Percentiles rank a stretch among this genome's conserved stretches.
These are phyloP conservation scores for Epirrhoe tristata DNA, from an alignment of 2,888 invertebrate species.

Conservation along the genomic window DNA sequence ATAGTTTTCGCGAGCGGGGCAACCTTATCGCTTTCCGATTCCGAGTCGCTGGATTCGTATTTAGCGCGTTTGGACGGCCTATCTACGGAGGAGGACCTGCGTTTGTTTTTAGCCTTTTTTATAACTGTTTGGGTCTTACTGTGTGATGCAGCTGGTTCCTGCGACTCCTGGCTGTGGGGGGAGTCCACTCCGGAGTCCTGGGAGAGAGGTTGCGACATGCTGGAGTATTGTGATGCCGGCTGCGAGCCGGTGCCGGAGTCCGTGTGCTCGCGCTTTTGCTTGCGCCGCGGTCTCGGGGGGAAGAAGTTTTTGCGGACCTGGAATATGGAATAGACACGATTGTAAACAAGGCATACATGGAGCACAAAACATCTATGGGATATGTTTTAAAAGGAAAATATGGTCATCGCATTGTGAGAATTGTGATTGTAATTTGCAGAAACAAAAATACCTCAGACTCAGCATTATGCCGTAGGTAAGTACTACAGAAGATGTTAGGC, in stretches of 20 bases:
- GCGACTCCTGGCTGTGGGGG: slow-evolving; percentile 58
- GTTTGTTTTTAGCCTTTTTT: slow-evolving; percentile 26
- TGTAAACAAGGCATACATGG: background rate
- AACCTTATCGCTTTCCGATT: slow-evolving; percentile 50
- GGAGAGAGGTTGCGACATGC: slow-evolving; percentile 47
- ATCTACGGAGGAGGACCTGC: slow-evolving; percentile 42
- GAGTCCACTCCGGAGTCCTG: slow-evolving; percentile 70
- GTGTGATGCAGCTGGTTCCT: slow-evolving; percentile 15
- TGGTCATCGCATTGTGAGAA: too few species aligned
- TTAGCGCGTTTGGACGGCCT: slow-evolving; percentile 56
- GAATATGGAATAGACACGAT: slow-evolving; percentile 38
- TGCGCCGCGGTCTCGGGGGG: slow-evolving; percentile 87
- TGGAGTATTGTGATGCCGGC: slow-evolving; percentile 20
- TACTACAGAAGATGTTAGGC: too few species aligned
- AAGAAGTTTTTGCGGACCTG: slow-evolving; percentile 89
- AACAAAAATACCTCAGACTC: too few species aligned
- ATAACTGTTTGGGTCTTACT: slow-evolving; percentile 25
- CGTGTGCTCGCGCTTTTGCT: slow-evolving; percentile 55
- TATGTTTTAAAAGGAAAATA: too few species aligned
- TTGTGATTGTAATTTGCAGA: too few species aligned
- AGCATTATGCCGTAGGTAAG: too few species aligned
- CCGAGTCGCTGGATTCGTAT: slow-evolving; percentile 59
- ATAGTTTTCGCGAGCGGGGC: slow-evolving; percentile 68
- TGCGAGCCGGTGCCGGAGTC: slow-evolving; percentile 37
- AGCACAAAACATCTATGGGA: too few species aligned